phyloP scores from a whole-genome alignment of 2,797 vertebrate species.

The Molossus molossus region DNA sequence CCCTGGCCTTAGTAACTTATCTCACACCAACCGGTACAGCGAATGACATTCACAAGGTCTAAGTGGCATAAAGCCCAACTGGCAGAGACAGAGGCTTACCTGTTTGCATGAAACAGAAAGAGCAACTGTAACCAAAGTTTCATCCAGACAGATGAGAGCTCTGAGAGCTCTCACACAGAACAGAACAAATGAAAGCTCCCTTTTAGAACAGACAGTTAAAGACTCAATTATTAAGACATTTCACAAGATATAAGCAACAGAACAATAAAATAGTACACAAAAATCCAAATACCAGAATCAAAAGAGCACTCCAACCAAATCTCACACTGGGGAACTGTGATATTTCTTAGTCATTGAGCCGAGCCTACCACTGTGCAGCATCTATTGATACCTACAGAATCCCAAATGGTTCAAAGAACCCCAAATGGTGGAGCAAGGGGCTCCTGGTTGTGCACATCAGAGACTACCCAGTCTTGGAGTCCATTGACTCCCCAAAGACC shows the following conservation, averaged over 20 bases:
- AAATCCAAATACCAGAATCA: not conserved
- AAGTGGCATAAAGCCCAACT: not conserved
- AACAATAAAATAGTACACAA: not conserved
- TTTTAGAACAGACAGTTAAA: not conserved
- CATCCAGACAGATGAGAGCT: not conserved
- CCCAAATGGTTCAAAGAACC: not conserved
- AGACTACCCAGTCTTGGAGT: not conserved
- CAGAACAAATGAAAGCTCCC: not conserved
- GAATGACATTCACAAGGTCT: not conserved
- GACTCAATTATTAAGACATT: not conserved
- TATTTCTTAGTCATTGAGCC: not conserved
- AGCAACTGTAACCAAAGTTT: not conserved
- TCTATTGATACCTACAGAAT: not conserved
- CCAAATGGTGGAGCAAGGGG: not conserved
- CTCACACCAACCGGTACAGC: not conserved
- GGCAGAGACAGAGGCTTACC: not conserved
- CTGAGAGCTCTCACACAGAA: not conserved
- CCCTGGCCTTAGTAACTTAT: not conserved
- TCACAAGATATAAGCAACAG: not conserved
- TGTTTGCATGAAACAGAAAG: not conserved
- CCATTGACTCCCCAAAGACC: not conserved
- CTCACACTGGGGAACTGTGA: not conserved
- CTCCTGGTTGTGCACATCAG: not conserved
- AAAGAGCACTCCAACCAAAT: not conserved
- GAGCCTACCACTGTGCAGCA: not conserved